Percentiles rank a stretch among this genome's conserved stretches.
phyloP scores from a whole-genome alignment of 2,113 vertebrate genomes.

The Falcunculus frontatus region DNA sequence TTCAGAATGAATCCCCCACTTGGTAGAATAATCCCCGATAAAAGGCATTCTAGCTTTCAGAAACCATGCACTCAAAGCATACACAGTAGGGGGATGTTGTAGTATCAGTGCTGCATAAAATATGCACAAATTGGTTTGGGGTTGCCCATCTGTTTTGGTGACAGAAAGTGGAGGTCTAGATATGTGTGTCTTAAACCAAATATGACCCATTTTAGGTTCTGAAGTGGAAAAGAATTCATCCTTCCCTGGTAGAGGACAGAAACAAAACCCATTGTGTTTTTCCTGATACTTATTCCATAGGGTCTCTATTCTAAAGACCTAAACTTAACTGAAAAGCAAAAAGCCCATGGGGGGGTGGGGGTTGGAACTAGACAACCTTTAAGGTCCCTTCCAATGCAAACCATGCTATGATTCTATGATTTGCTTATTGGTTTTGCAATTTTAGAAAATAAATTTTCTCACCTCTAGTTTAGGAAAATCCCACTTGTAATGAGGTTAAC shows the following conservation, averaged over 20 bases:
- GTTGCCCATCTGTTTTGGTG: not conserved
- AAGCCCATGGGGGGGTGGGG: not conserved
- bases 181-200: not conserved
- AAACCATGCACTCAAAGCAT: not conserved
- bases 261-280: not conserved
- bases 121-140: not conserved
- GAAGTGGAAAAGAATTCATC: not conserved
- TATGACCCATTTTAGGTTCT: not conserved
- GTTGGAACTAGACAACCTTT: not conserved
- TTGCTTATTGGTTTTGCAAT: not conserved
- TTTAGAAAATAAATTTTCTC: not conserved
- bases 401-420: not conserved
- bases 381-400: not conserved
- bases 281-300: not conserved
- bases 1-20: not conserved
- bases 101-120: not conserved
- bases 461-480: not conserved
- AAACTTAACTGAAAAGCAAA: not conserved
- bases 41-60: not conserved
- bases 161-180: not conserved
- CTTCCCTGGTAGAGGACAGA: not conserved
- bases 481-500: not conserved
- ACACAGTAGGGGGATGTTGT: not conserved
- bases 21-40: not conserved
- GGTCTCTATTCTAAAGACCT: not conserved